These are phyloP conservation scores for Corapipo altera DNA, from an alignment of 2,113 vertebrate species.

Conservation along the genomic window DNA sequence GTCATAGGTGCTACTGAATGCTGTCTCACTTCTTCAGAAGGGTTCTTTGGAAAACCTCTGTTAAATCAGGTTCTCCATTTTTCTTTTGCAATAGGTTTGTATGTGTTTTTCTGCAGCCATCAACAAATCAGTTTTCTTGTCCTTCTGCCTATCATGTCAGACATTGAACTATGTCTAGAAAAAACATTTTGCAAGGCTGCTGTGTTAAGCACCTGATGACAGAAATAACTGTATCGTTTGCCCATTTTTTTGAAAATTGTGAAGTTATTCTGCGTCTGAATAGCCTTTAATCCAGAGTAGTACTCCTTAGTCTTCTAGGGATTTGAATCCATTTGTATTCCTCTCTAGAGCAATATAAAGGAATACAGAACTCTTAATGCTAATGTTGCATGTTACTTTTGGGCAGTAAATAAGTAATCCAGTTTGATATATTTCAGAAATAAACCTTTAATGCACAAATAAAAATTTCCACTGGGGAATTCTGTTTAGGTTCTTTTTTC, in stretches of 20 bases:
- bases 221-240: neutral
- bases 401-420: neutral
- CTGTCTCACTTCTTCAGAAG: neutral
- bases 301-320: neutral
- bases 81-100: neutral
- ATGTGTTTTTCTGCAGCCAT: neutral
- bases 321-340: neutral
- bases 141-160: neutral
- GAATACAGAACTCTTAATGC: neutral
- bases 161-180: neutral
- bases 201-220: accelerated
- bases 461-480: neutral
- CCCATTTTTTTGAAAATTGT: neutral
- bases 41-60: neutral
- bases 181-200: neutral
- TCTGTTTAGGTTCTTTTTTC: neutral
- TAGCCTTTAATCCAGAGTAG: neutral
- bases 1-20: neutral
- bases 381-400: neutral
- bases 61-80: neutral
- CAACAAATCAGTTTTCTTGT: neutral
- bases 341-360: neutral
- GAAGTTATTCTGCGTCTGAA: neutral
- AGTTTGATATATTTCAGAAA: neutral
- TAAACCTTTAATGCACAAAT: neutral